A percentile compares a stretch with the other conserved stretches of the same genome.
phyloP scores from a whole-genome alignment of 1,140 invertebrate genomes.

The Cydia fagiglandana region DNA sequence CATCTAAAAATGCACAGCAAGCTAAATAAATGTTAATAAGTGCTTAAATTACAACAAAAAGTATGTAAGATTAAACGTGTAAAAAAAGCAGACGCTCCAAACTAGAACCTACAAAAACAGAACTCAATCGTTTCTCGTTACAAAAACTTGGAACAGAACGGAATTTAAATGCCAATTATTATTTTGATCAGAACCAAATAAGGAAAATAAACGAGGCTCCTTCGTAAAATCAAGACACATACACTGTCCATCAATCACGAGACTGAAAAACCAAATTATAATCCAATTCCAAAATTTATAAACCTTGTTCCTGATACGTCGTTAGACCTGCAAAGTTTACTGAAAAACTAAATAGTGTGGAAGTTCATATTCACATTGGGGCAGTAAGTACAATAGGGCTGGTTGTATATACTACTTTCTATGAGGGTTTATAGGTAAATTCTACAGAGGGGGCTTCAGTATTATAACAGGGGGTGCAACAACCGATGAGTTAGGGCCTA shows the following conservation, averaged over 20 bases:
- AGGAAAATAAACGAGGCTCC: constrained; percentile 45
- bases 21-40: constrained; percentile 22
- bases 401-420: neutral
- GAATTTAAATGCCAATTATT: constrained; percentile 53
- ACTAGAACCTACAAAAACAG: constrained; percentile 32
- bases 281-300: constrained; percentile 61
- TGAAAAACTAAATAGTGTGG: constrained; percentile 76
- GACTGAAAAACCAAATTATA: constrained; percentile 61
- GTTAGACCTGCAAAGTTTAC: constrained; percentile 80
- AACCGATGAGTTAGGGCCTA: neutral
- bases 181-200: constrained; percentile 38
- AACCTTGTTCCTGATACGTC: constrained; percentile 78
- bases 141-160: constrained; percentile 43
- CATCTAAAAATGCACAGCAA: constrained; percentile 16
- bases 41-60: neutral
- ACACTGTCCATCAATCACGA: constrained; percentile 60
- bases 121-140: constrained; percentile 36
- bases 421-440: neutral
- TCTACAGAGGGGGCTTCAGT: constrained; percentile 5
- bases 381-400: constrained; percentile 9
- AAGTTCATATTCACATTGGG: constrained; percentile 51
- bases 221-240: constrained; percentile 57
- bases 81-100: constrained; percentile 40
- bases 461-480: neutral
- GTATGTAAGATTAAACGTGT: neutral